phyloP scores from a whole-genome alignment of 2,113 vertebrate species.

The Phaethon lepturus region DNA sequence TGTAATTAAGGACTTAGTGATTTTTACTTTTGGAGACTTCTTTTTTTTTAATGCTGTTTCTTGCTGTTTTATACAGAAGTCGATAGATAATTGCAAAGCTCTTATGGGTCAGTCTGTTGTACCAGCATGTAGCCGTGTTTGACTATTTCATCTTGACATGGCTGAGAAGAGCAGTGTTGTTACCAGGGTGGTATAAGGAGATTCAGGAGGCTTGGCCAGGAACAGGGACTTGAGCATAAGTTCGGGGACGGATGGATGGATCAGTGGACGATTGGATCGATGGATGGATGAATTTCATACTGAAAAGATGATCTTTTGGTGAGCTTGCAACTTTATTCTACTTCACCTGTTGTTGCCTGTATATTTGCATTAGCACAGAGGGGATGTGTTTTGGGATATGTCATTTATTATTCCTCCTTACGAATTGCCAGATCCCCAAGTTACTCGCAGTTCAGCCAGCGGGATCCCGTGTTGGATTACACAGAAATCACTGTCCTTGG shows the following conservation, averaged over 20 bases:
- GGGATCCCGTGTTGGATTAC: not conserved
- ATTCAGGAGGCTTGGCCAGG: not conserved
- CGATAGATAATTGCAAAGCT: fast-evolving
- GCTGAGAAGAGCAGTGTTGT: not conserved
- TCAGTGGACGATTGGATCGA: not conserved
- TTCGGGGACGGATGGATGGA: not conserved
- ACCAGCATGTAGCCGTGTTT: fast-evolving
- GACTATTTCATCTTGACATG: fast-evolving
- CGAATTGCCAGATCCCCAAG: not conserved
- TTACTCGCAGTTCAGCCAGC: not conserved
- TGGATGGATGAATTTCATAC: not conserved
- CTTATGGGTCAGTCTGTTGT: not conserved
- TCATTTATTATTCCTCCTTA: not conserved
- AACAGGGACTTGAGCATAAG: not conserved
- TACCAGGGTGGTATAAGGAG: not conserved
- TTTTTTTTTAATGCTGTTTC: not conserved
- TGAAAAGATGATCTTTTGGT: not conserved
- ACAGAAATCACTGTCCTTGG: not conserved
- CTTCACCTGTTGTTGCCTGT: not conserved
- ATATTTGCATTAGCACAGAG: not conserved
- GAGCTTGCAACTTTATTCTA: not conserved
- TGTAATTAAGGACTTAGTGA: not conserved
- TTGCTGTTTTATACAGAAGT: not conserved
- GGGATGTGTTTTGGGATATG: fast-evolving
- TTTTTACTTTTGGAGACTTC: not conserved